Percentiles rank a stretch among this genome's conserved stretches.
Conservation (phyloP, 2,797 vertebrate genomes). For the Buceros bicornis region DNA sequence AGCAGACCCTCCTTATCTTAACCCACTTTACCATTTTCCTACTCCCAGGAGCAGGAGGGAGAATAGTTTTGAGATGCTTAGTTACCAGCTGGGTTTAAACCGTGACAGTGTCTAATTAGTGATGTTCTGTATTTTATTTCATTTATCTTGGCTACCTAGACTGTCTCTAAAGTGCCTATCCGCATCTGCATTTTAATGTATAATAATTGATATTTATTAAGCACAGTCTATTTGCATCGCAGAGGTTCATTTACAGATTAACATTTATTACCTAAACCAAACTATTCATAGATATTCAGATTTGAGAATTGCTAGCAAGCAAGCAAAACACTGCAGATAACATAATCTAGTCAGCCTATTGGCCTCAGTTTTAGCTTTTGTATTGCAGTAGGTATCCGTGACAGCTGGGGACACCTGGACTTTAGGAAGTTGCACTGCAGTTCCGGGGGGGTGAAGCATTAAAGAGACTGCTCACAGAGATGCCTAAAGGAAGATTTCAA, state of each 20-base stretch:
- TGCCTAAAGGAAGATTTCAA: not conserved
- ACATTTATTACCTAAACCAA: conserved; percentile 56
- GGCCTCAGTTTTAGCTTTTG: not conserved
- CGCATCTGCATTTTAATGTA: conserved; percentile 62
- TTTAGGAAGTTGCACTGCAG: not conserved
- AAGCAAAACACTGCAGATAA: not conserved
- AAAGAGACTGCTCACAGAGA: not conserved
- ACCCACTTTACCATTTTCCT: too few species aligned
- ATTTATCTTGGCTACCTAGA: not conserved
- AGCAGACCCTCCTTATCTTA: too few species aligned
- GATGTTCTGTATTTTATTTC: not conserved
- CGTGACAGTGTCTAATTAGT: not conserved
- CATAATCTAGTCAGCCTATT: not conserved
- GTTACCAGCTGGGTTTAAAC: too few species aligned
- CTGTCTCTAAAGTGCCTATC: not conserved
- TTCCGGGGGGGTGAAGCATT: not conserved
- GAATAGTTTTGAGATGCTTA: too few species aligned
- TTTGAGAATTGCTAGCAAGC: not conserved
- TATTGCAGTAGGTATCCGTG: not conserved
- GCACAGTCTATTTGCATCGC: not conserved
- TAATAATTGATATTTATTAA: conserved; percentile 54
- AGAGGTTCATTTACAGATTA: conserved; percentile 32
- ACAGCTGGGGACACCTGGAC: not conserved
- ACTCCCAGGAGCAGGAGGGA: too few species aligned
- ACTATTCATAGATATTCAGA: not conserved